phyloP scores from a whole-genome alignment of 2,797 vertebrate species.

The Malacoraja senta region DNA sequence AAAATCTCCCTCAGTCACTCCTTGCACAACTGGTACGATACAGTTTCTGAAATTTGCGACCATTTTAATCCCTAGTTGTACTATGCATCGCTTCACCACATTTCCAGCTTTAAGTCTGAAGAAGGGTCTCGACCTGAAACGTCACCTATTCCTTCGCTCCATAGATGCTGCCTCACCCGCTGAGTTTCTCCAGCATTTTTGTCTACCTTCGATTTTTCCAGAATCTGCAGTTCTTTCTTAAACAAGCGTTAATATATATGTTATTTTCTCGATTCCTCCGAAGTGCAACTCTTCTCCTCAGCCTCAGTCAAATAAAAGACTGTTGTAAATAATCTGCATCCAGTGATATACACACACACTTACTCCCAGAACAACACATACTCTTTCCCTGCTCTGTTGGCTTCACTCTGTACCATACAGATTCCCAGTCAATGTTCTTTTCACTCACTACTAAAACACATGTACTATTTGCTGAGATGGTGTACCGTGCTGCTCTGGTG shows the following conservation, averaged over 20 bases:
- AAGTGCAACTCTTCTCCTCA: background rate
- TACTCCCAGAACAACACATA: background rate
- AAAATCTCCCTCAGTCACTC: background rate
- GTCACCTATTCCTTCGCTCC: no score
- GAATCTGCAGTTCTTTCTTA: no score
- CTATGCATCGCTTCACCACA: background rate
- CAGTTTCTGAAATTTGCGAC: background rate
- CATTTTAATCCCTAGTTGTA: background rate
- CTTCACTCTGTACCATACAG: background rate
- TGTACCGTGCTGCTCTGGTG: conserved; percentile 71
- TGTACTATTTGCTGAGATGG: background rate
- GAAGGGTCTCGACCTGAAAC: no score
- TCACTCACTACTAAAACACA: background rate
- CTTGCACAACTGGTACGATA: background rate
- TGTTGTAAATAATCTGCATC: background rate
- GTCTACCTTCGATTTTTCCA: no score
- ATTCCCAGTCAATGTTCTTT: background rate
- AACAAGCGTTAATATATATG: no score
- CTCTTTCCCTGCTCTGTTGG: background rate
- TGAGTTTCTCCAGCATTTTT: no score
- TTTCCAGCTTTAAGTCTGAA: background rate
- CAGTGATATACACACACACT: background rate
- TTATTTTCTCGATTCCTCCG: background rate
- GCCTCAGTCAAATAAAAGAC: background rate
- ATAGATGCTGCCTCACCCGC: no score